phyloP scores from a whole-genome alignment of 2,888 invertebrate genomes.

The Chloromyia formosa region DNA sequence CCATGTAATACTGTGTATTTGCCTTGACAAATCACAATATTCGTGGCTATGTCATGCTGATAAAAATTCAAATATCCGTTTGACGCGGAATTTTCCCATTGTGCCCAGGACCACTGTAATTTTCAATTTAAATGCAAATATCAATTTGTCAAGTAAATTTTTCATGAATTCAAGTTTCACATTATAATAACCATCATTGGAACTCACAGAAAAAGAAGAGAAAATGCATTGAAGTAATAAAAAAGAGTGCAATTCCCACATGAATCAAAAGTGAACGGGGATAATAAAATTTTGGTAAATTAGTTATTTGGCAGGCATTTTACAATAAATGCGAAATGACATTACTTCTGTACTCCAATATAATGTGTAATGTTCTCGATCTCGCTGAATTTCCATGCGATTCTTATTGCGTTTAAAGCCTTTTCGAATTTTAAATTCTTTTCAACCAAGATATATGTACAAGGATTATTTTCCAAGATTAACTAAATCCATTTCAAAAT shows the following conservation, averaged over 20 bases:
- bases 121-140: slow-evolving; percentile 66
- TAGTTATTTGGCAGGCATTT: too few species aligned
- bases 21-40: slow-evolving; percentile 32
- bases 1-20: too few species aligned
- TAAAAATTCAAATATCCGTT: slow-evolving; percentile 44
- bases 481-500: too few species aligned
- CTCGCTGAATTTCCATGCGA: too few species aligned
- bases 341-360: too few species aligned
- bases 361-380: too few species aligned
- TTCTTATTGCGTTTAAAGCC: too few species aligned
- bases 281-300: slow-evolving; percentile 41
- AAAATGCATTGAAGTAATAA: background rate
- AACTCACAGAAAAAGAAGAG: slow-evolving; percentile 10
- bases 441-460: too few species aligned
- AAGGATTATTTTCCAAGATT: too few species aligned
- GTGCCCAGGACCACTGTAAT: slow-evolving; percentile 62
- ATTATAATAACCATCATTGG: background rate
- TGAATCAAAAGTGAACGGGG: slow-evolving; percentile 43
- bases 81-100: slow-evolving; percentile 64
- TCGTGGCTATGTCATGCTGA: slow-evolving; percentile 11
- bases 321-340: too few species aligned
- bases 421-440: too few species aligned
- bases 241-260: slow-evolving; percentile 47
- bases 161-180: slow-evolving; percentile 20
- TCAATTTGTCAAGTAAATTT: slow-evolving; percentile 62